These are phyloP conservation scores for Sebastes steindachneri DNA, from an alignment of 2,797 vertebrate species.

Conservation along the genomic window DNA sequence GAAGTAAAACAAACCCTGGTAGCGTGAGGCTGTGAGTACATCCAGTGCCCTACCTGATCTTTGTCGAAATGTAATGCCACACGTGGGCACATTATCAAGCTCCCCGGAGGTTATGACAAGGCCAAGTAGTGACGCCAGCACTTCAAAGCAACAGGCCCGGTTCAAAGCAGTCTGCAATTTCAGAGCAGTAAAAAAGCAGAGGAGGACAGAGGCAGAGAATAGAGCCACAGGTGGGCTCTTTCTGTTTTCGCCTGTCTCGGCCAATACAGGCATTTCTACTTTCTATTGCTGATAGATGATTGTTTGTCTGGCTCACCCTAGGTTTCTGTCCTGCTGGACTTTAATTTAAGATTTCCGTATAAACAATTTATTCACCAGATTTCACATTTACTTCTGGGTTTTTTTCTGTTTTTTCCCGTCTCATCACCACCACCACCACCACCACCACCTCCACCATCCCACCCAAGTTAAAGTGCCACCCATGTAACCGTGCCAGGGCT, in stretches of 20 bases:
- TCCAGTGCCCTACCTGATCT: conserved; percentile 60
- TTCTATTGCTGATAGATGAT: conserved; percentile 69
- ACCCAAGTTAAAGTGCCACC: conserved; percentile 49
- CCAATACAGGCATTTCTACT: conserved; percentile 46
- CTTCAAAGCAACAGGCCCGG: conserved; percentile 55
- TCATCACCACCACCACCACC: not conserved
- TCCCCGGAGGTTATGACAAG: conserved; percentile 57
- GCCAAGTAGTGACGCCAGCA: conserved; percentile 57
- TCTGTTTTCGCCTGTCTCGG: conserved; percentile 39
- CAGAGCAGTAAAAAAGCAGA: conserved; percentile 54
- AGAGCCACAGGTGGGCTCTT: conserved; percentile 75
- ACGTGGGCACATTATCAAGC: conserved; percentile 64
- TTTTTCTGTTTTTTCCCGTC: conserved; percentile 3
- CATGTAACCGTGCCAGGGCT: conserved; percentile 59
- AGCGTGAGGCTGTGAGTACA: conserved; percentile 22
- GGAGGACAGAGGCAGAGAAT: conserved; percentile 59
- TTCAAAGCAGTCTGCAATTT: conserved; percentile 75
- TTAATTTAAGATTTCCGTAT: conserved; percentile 12
- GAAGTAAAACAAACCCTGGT: conserved; percentile 52
- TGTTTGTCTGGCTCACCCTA: conserved; percentile 36
- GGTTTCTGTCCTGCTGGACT: conserved; percentile 23
- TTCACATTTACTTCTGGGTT: conserved; percentile 4
- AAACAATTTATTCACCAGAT: conserved; percentile 12
- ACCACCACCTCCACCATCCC: conserved; percentile 16
- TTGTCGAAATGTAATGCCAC: conserved; percentile 61